phyloP scores from a whole-genome alignment of 1,140 invertebrate species.

The Stratiolaelaps scimitus region DNA sequence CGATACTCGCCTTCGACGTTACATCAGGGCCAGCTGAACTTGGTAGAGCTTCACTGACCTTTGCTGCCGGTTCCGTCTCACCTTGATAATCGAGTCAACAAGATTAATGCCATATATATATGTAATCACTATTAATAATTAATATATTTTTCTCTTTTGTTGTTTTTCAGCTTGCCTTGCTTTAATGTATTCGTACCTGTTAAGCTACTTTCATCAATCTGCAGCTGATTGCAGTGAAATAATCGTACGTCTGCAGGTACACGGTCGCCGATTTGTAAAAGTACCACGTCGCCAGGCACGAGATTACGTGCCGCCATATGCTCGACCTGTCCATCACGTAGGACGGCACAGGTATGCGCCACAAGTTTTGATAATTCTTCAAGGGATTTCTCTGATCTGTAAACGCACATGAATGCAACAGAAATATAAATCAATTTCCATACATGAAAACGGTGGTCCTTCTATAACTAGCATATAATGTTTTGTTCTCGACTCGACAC shows the following conservation, averaged over 20 bases:
- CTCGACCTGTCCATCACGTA: conserved; percentile 31
- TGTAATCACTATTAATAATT: conserved; percentile 29
- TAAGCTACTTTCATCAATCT: conserved; percentile 95
- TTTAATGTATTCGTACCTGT: conserved; percentile 63
- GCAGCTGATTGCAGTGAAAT: conserved; percentile 69
- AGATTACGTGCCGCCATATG: conserved; percentile 49
- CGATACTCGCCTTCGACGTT: conserved; percentile 73
- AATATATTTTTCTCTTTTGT: conserved; percentile 31
- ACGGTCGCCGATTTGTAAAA: conserved; percentile 81
- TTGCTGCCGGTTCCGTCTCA: conserved; percentile 59
- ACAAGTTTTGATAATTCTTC: conserved; percentile 96
- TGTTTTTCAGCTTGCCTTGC: conserved; percentile 46
- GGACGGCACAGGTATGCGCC: conserved; percentile 48
- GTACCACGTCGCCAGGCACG: conserved; percentile 93
- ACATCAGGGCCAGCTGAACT: conserved; percentile 40
- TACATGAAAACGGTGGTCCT: too few species aligned
- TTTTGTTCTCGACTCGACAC: too few species aligned
- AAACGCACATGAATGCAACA: too few species aligned
- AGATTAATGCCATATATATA: too few species aligned
- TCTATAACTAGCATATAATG: too few species aligned
- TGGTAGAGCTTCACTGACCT: conserved; percentile 43
- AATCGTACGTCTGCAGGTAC: conserved; percentile 90
- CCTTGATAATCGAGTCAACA: conserved; percentile 11
- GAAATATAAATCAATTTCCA: too few species aligned
- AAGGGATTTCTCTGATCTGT: conserved; percentile 97